Evolutionary conservation across 2,888 invertebrate genomes (phyloP).

Genomic region (Stenolophus ochropezus): DNA sequence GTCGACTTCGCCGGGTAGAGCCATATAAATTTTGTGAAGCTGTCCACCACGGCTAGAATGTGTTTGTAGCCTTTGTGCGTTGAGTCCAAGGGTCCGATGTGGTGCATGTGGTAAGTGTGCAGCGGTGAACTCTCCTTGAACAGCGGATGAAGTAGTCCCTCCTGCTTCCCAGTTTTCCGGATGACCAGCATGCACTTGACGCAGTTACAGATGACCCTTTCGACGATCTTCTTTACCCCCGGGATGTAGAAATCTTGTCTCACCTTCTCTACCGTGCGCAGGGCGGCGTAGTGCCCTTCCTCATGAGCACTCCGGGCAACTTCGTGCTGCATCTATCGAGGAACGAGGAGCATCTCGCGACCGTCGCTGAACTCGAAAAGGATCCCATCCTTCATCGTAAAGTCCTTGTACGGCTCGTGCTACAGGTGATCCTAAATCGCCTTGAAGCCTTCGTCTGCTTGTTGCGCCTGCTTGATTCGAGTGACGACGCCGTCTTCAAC

Average conservation of each 20-base stretch:
- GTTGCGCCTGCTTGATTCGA: conserved; percentile 15
- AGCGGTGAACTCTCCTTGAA: not conserved
- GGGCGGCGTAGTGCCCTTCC: not conserved
- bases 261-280: not conserved
- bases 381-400: conserved; percentile 62
- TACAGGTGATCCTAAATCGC: conserved; percentile 63
- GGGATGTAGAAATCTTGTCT: not conserved
- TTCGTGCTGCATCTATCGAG: not conserved
- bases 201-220: too few relatives aligned
- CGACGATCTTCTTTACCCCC: not conserved
- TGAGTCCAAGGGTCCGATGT: not conserved
- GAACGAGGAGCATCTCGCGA: not conserved
- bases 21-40: conserved; percentile 67
- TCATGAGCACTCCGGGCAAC: not conserved
- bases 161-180: conserved; percentile 65
- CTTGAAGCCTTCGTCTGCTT: conserved; percentile 50
- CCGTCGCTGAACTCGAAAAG: conserved; percentile 63
- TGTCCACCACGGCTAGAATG: conserved; percentile 67
- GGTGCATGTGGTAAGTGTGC: not conserved
- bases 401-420: conserved; percentile 62
- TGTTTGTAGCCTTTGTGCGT: conserved; percentile 66
- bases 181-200: conserved; percentile 65
- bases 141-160: conserved; percentile 63
- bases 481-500: not conserved
- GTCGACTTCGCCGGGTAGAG: conserved; percentile 67